Evolutionary conservation across 2,888 invertebrate species (phyloP), one percentile per base, ranked within the genome.

Genomic region (Drosophila falleni): DNA sequence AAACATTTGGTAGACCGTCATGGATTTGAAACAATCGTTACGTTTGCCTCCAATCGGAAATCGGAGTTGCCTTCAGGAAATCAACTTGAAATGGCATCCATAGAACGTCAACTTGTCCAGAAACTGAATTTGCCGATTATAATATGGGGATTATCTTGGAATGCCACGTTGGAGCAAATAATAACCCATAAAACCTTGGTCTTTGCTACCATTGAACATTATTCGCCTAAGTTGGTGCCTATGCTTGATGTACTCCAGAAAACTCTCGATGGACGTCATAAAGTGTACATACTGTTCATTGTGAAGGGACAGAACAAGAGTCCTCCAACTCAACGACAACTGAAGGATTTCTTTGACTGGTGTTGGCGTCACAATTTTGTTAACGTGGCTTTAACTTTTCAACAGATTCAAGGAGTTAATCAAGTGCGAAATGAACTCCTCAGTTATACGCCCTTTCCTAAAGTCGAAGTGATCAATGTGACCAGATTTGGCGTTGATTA

Each of bases 361-460:
- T 78, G 78, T 47, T 78, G 78, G 78, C 29, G 3, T 0, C n/a
- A 63, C 5, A 63, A 51, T 9, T 75, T 78, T 9, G 44, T 61
- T 3, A 74, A 75, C 63, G 78, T 78, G 9, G 23, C 49, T 0
- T 2, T 78, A 1, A 69, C 65, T 1, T 66, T 50, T 41, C 60
- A 63, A 3, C 31, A 19, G 1, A 2, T 33, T 0, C 10, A 0
- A 0, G 44, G 23, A 23, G 60, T 23, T n/a, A 15, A n/a, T 0
- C 5, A 33, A 4, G 29, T 35, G 49, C 29, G 15, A 1, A 35
- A 74, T 41, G 44, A 79, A n/a, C 47, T 78, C 0, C 66, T 54
- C 0, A 66, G 56, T 4, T 78, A 78, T 9, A 71, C 79, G 1
- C 79, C 78, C 0, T 78, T 78, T 59, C 78, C 78, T 0, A 23